Base-by-base conservation (phyloP, 1,140 invertebrate genomes). In the Lineus longissimus region DNA sequence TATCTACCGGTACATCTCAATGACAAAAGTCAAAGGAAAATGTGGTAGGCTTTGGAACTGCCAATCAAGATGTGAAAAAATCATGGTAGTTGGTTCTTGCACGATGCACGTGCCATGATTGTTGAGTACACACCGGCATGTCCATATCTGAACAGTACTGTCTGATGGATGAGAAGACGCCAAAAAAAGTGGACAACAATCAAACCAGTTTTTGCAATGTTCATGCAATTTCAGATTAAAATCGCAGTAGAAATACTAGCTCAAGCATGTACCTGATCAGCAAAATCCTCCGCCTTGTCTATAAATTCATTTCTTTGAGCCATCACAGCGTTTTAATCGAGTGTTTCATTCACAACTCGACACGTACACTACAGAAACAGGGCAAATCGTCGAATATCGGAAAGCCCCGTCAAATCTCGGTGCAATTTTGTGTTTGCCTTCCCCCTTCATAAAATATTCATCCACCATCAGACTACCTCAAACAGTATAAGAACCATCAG, bases 251-350 rank as follows among this genome's bases (percentile, higher is more conserved):
- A n/a, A n/a, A 43, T 43, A 19, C 11, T 43, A 61, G 55, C 45
- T 22, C 15, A 55, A 29, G 11, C 11, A 60, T 69, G 86, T 86
- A 96, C 94, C 89, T 95, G 91, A 84, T 97, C 94, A 62, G 92
- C 93, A 73, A 95, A 84, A 83, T 97, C 94, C 85, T 97, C 94
- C 45, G 93, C 93, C 78, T 88, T 92, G 64, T 91, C 87, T 74
- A 96, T 85, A 76, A 94, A 88, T 86, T 94, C 91, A 82, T 90
- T 91, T 81, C 91, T 75, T 57, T 74, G 71, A 22, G 73, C 65
- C 79, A 81, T 81, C 55, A 70, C 73, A 63, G 40, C n/a, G n/a
- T 36, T 36, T 59, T 59, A 29, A 15, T 36, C 36, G 30, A 59
- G 29, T 36, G 57, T 59, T 33, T 33, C 57, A 59, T n/a, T 31